A percentile compares a stretch with the other conserved stretches of the same genome.
phyloP scores from a whole-genome alignment of 2,113 vertebrate species.

The Mesoclemmys tuberculata region DNA sequence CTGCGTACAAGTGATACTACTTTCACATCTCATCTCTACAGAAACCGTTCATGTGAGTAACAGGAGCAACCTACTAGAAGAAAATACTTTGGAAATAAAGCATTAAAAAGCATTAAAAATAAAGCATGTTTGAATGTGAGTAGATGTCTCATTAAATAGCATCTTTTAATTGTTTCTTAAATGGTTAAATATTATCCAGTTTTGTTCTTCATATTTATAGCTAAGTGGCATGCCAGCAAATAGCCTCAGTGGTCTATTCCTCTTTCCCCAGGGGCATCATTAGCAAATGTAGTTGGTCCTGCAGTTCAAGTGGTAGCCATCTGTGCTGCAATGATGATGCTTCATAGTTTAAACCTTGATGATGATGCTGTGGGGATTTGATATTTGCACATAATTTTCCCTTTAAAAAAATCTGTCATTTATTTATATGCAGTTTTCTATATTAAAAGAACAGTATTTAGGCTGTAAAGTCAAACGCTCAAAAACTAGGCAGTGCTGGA shows the following conservation, averaged over 20 bases:
- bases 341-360: neutral
- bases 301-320: neutral
- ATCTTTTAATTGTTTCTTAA: neutral
- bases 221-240: too few species aligned
- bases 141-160: neutral
- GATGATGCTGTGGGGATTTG: neutral
- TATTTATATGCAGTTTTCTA: too few species aligned
- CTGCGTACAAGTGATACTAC: neutral
- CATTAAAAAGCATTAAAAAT: neutral
- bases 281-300: neutral
- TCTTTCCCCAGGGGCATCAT: neutral
- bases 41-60: fast-evolving
- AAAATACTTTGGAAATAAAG: neutral
- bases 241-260: neutral
- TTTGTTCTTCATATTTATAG: neutral
- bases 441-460: too few species aligned
- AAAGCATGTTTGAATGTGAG: neutral
- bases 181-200: fast-evolving
- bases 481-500: neutral
- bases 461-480: too few species aligned
- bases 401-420: neutral
- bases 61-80: fast-evolving
- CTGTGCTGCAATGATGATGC: neutral
- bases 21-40: neutral
- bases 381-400: neutral